phyloP scores from a whole-genome alignment of 2,888 invertebrate species.

The Thera obeliscata region DNA sequence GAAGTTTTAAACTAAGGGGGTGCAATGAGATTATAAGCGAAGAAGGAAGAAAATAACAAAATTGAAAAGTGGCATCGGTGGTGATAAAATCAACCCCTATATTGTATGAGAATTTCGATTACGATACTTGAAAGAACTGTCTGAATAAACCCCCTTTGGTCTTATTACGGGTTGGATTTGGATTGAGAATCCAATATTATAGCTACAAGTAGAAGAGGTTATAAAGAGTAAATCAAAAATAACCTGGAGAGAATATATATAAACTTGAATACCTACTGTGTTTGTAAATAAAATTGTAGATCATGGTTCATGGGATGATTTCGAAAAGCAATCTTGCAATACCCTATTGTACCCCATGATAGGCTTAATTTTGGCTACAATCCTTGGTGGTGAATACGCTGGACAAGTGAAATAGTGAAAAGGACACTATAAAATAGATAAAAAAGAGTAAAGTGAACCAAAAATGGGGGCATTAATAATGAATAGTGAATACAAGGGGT shows the following conservation, averaged over 20 bases:
- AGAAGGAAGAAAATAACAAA: neutral
- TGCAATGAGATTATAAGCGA: neutral
- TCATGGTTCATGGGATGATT: too few relatives aligned
- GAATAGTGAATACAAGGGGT: slow-evolving; percentile 1
- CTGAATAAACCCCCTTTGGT: too few relatives aligned
- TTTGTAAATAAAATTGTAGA: too few relatives aligned
- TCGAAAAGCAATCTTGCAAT: too few relatives aligned
- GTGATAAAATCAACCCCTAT: too few relatives aligned
- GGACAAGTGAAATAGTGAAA: neutral
- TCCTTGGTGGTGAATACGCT: neutral
- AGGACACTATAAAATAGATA: neutral
- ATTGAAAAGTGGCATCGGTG: neutral
- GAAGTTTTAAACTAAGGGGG: neutral
- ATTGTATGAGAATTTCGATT: too few relatives aligned
- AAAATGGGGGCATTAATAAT: neutral
- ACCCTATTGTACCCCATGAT: neutral
- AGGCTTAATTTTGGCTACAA: neutral
- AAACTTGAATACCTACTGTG: too few relatives aligned
- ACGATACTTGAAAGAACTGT: too few relatives aligned
- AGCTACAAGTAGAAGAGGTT: neutral
- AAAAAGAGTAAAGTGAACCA: slow-evolving; percentile 5
- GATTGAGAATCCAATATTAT: neutral
- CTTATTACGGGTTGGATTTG: too few relatives aligned
- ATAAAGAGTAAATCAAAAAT: too few relatives aligned
- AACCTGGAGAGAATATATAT: too few relatives aligned